Evolutionary conservation across 2,113 vertebrate genomes (phyloP), one percentile per base, ranked within the genome.

Genomic region (Phrynocephalus versicolor): DNA sequence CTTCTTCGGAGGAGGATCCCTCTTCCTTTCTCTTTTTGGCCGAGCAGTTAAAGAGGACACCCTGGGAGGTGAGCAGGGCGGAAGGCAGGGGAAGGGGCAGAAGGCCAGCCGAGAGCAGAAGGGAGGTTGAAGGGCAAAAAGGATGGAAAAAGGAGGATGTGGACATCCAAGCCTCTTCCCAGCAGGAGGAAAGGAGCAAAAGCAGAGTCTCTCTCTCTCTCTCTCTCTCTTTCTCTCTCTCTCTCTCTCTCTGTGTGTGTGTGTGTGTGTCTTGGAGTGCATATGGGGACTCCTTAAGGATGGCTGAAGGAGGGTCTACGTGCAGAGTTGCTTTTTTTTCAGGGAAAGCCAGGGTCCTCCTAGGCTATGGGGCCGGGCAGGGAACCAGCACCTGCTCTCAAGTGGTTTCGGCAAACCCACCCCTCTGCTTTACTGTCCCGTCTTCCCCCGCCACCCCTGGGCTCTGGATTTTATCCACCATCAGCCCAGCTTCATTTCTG

Each of bases 91-190:
- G 60, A 64, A 8, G 62, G 25, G 23, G 62, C 7, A 9, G 64
- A 25, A 25, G 64, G 60, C 60, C 21, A 14, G 9, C 60, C 15
- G 13, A 33, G 23, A 41, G 39, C 5, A 75, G 85, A 79, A 89
- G 90, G 84, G 81, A 81, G 92, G 92, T 90, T 88, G 91, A 10
- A 79, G 94, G 91, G 92, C 87, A 93, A 90, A 93, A 91, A 88
- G 88, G 88, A 87, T 90, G 86, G 88, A 55, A 2, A 65, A 79
- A 90, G 87, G 88, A 92, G 87, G 57, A 25, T 84, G 88, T 88
- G 91, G 93, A 93, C 81, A 87, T 55, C 45, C 39, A 27, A 45
- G 69, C 55, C 16, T 85, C 91, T 87, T 85, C 91, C 89, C 92
- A 90, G 87, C 89, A 87, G 85, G 69, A 94, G 89, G 60, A 85